Percentiles rank a stretch among this genome's conserved stretches.
phyloP scores from a whole-genome alignment of 1,140 invertebrate species.

The Leptinotarsa texana region DNA sequence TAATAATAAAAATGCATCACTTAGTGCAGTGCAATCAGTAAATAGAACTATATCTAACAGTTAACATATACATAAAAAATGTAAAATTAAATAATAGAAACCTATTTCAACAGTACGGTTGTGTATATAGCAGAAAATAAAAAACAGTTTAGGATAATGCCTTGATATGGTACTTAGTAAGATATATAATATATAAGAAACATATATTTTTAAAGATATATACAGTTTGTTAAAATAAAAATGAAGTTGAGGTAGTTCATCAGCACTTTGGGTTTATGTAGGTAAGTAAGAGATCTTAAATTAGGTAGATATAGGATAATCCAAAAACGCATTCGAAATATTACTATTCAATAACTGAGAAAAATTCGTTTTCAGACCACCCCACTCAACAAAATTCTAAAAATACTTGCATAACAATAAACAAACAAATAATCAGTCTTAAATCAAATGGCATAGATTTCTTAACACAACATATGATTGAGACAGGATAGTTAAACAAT shows the following conservation, averaged over 20 bases:
- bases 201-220: conserved; percentile 36
- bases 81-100: conserved; percentile 47
- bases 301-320: neutral
- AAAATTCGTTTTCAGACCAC: conserved; percentile 2
- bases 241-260: conserved; percentile 30
- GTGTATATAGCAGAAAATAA: conserved; percentile 42
- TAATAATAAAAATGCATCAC: conserved; percentile 48
- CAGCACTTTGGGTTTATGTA: conserved; percentile 25
- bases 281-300: conserved; percentile 4
- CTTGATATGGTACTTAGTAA: conserved; percentile 40
- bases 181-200: conserved; percentile 46
- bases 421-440: conserved; percentile 50
- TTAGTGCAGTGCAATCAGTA: conserved; percentile 48
- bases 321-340: neutral
- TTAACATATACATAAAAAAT: conserved; percentile 48
- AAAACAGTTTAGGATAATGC: conserved; percentile 43
- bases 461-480: conserved; percentile 38
- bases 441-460: conserved; percentile 49
- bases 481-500: neutral
- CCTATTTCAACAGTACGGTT: conserved; percentile 43
- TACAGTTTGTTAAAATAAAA: conserved; percentile 26
- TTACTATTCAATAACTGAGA: neutral
- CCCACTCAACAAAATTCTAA: conserved; percentile 31
- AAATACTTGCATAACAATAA: conserved; percentile 35
- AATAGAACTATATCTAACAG: conserved; percentile 49